These are phyloP conservation scores for Rhadinocentrus ornatus DNA, from an alignment of 2,797 vertebrate genomes.

Conservation along the genomic window DNA sequence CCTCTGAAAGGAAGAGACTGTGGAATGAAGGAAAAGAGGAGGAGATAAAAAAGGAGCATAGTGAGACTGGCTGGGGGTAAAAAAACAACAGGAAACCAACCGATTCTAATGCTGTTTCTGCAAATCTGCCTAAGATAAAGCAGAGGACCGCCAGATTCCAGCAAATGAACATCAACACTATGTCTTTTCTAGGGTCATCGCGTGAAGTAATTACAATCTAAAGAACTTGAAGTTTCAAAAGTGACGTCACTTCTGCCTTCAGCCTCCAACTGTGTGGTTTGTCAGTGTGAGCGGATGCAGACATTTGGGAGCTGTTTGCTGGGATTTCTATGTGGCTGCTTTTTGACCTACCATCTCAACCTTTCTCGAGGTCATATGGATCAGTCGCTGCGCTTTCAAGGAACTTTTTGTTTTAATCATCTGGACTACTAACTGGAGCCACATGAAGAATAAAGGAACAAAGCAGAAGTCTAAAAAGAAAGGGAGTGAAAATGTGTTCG, in stretches of 20 bases:
- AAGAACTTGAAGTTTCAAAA: constrained; percentile 55
- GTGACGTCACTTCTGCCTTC: constrained; percentile 81
- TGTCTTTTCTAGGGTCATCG: constrained; percentile 40
- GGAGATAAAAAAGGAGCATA: constrained; percentile 73
- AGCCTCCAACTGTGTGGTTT: constrained; percentile 69
- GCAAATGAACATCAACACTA: constrained; percentile 10
- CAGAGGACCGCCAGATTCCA: constrained; percentile 48
- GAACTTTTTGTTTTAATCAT: constrained; percentile 65
- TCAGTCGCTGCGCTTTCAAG: constrained; percentile 60
- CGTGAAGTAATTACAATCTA: constrained; percentile 33
- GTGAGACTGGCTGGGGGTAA: constrained; percentile 66
- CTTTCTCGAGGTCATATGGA: constrained; percentile 69
- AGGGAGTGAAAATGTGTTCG: constrained; percentile 91
- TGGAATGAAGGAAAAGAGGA: constrained; percentile 82
- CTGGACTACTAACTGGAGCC: constrained; percentile 81
- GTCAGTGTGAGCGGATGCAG: constrained; percentile 80
- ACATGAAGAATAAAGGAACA: constrained; percentile 99
- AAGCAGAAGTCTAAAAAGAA: constrained; percentile 97
- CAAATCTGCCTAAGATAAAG: constrained; percentile 70
- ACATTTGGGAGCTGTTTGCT: constrained; percentile 69
- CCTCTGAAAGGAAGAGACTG: constrained; percentile 69
- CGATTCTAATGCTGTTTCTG: constrained; percentile 74
- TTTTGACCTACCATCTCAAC: constrained; percentile 49
- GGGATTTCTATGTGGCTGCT: constrained; percentile 61
- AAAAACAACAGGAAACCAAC: constrained; percentile 79